phyloP scores from a whole-genome alignment of 1,140 invertebrate genomes.

The Anagrus nilaparvatae region DNA sequence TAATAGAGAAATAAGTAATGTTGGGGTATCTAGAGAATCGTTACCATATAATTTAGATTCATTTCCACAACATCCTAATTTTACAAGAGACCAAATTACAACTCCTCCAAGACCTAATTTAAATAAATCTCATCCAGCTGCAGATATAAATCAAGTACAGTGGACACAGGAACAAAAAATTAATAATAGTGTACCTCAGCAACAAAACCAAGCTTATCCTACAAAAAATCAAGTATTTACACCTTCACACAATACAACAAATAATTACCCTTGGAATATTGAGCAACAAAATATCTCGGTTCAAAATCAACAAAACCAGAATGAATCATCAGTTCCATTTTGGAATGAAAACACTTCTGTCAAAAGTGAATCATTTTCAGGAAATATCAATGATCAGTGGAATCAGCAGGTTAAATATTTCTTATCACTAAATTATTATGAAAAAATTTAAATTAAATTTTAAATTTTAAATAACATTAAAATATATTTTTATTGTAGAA shows the following conservation, averaged over 20 bases:
- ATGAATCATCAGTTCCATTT: conserved; percentile 10
- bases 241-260: conserved; percentile 11
- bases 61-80: conserved; percentile 27
- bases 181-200: conserved; percentile 13
- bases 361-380: too few species aligned
- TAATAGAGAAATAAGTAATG: conserved; percentile 16
- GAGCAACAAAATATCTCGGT: conserved; percentile 12
- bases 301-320: conserved; percentile 28
- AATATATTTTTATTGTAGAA: too few species aligned
- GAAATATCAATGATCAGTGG: too few species aligned
- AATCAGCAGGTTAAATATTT: too few species aligned
- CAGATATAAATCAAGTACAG: conserved; percentile 18
- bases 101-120: conserved; percentile 18
- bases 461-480: too few species aligned
- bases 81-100: conserved; percentile 21
- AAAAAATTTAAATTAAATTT: too few species aligned
- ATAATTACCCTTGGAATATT: conserved; percentile 29
- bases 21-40: conserved; percentile 17
- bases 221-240: conserved; percentile 18
- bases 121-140: conserved; percentile 19
- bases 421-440: too few species aligned
- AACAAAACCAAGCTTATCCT: conserved; percentile 10
- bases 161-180: conserved; percentile 22
- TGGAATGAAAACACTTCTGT: too few species aligned
- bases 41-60: conserved; percentile 24